phyloP scores from a whole-genome alignment of 2,888 invertebrate genomes.

The Sinopyrophorus schimmeli region DNA sequence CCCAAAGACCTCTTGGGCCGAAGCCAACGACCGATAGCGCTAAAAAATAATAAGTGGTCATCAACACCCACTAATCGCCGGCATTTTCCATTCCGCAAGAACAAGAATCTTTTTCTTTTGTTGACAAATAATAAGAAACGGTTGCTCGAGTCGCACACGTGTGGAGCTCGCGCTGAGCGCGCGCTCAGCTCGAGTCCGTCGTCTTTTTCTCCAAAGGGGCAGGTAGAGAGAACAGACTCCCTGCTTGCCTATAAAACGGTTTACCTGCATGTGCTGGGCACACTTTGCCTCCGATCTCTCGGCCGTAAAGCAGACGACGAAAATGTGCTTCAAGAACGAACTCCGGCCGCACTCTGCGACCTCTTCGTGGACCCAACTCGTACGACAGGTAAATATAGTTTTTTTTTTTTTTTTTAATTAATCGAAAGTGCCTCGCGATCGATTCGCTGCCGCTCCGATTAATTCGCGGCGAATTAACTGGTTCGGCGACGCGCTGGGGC shows the following conservation, averaged over 20 bases:
- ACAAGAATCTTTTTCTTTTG: slow-evolving; percentile 3
- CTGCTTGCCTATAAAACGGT: slow-evolving; percentile 45
- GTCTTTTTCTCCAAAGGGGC: slow-evolving; percentile 15
- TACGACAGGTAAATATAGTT: slow-evolving; percentile 58
- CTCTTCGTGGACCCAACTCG: slow-evolving; percentile 63
- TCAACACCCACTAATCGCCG: slow-evolving; percentile 6
- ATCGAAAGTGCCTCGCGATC: background rate
- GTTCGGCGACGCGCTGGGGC: too few relatives aligned
- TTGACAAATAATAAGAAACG: slow-evolving; percentile 16
- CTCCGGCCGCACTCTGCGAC: slow-evolving; percentile 49
- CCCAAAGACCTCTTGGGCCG: too few relatives aligned
- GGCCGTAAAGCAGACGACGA: slow-evolving; percentile 32
- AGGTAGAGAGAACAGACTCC: too few relatives aligned
- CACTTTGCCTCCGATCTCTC: slow-evolving; percentile 39
- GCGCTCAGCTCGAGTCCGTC: slow-evolving; percentile 28
- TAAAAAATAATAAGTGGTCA: background rate
- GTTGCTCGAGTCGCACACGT: slow-evolving; percentile 52
- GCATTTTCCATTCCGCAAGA: background rate
- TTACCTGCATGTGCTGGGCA: slow-evolving; percentile 43
- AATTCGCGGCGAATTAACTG: background rate
- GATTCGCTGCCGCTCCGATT: background rate
- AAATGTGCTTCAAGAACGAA: slow-evolving; percentile 63
- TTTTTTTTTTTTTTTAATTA: slow-evolving; percentile 6
- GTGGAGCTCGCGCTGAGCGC: slow-evolving; percentile 51
- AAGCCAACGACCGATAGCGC: slow-evolving; percentile 3